Evolutionary conservation across 2,113 vertebrate genomes (phyloP).

Genomic region (Oxygymnocypris stewartii): DNA sequence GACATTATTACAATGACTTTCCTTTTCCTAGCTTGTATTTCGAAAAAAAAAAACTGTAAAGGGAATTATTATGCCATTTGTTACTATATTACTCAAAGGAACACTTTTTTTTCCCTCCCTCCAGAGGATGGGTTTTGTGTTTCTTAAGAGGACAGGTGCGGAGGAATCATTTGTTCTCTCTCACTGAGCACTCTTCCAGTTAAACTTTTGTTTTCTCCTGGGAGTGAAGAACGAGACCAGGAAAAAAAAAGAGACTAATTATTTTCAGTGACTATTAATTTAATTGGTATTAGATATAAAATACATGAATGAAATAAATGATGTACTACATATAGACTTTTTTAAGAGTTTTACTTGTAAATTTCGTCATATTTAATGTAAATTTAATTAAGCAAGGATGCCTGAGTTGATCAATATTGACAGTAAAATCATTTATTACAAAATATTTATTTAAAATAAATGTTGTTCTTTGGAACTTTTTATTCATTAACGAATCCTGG

Average conservation of each 20-base stretch:
- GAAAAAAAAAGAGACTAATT: conserved; percentile 37
- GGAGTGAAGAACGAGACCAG: background rate
- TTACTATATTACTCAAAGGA: background rate
- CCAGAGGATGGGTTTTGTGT: background rate
- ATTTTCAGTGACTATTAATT: conserved; percentile 47
- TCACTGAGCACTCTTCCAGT: background rate
- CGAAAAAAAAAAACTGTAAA: background rate
- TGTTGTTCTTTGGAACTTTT: background rate
- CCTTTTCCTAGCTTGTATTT: background rate
- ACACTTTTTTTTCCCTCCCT: background rate
- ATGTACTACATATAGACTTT: too few species aligned
- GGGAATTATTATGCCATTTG: background rate
- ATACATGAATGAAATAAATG: background rate
- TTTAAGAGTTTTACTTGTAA: background rate
- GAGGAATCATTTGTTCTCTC: background rate
- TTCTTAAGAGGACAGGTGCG: background rate
- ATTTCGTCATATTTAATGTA: background rate
- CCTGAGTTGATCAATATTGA: background rate
- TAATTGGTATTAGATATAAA: background rate
- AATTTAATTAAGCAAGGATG: background rate
- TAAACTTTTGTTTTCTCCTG: conserved; percentile 7
- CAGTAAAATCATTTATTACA: background rate
- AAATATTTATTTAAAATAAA: background rate
- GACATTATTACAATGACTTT: background rate
- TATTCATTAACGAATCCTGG: background rate